These are phyloP conservation scores for Alviniconcha marisindica DNA, from an alignment of 1,140 invertebrate genomes.

Conservation along the genomic window DNA sequence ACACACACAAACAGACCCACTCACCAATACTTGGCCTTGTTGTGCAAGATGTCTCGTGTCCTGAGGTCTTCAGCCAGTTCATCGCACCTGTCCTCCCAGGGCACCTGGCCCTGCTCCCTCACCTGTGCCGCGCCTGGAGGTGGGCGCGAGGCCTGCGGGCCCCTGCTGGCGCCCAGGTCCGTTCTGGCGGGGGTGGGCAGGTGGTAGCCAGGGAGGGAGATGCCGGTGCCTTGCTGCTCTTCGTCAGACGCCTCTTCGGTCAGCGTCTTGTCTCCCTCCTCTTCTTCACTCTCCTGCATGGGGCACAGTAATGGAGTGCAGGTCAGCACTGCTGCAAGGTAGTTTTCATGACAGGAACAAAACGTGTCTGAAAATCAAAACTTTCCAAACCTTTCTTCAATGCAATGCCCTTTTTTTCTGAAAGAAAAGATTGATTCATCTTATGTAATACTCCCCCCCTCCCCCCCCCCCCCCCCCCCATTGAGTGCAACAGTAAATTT, in stretches of 20 bases:
- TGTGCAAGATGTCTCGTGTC: conserved; percentile 61
- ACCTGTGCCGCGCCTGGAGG: neutral
- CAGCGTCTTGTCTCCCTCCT: conserved; percentile 26
- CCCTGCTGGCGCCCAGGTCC: neutral
- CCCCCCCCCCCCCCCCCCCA: no score
- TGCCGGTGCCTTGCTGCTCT: conserved; percentile 59
- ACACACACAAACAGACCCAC: neutral
- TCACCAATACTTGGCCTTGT: conserved; percentile 70
- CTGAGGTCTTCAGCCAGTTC: conserved; percentile 67
- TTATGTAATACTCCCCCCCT: no score
- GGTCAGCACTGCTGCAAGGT: no score
- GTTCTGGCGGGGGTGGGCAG: conserved; percentile 40
- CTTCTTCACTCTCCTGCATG: conserved; percentile 38
- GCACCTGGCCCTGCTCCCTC: conserved; percentile 31
- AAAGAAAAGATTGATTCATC: no score
- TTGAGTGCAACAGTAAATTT: no score
- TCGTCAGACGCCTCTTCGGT: conserved; percentile 52
- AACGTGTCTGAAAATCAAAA: no score
- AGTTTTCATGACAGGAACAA: no score
- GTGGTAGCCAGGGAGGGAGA: conserved; percentile 68
- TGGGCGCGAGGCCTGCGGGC: conserved; percentile 54
- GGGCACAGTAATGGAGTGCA: no score
- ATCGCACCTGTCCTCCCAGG: conserved; percentile 58
- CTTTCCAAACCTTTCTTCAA: no score
- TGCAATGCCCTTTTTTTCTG: no score